A percentile compares a stretch with the other conserved stretches of the same genome.
Evolutionary conservation across 1,140 invertebrate species (phyloP).

Genomic region (Oreohelix idahoensis): DNA sequence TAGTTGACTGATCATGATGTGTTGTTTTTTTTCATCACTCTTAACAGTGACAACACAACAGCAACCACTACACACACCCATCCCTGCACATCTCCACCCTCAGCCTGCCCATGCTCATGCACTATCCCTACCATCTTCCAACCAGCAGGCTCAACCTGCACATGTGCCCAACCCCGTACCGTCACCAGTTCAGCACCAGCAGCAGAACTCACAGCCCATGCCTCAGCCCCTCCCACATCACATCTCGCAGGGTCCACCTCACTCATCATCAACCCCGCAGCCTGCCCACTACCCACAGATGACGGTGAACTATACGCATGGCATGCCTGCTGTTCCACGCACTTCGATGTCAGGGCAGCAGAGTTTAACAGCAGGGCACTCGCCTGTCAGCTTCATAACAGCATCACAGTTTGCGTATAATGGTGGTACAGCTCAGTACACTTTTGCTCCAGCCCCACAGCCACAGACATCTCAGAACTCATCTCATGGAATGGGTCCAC

Average conservation of each 20-base stretch:
- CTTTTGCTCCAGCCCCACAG: slow-evolving; percentile 28
- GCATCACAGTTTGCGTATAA: slow-evolving; percentile 24
- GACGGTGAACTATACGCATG: neutral
- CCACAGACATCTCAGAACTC: slow-evolving; percentile 32
- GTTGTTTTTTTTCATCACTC: too few relatives aligned
- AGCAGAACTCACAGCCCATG: slow-evolving; percentile 12
- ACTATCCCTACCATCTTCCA: neutral
- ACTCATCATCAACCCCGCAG: slow-evolving; percentile 24
- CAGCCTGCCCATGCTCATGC: slow-evolving; percentile 26
- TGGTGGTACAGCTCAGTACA: slow-evolving; percentile 16
- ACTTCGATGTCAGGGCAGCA: slow-evolving; percentile 31
- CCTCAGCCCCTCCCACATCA: slow-evolving; percentile 22
- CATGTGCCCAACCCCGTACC: slow-evolving; percentile 30
- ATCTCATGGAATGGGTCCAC: slow-evolving; percentile 15
- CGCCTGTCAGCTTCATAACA: neutral
- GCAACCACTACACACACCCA: slow-evolving; percentile 15
- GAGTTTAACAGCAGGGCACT: slow-evolving; percentile 12
- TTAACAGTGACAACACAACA: slow-evolving; percentile 24
- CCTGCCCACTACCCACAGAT: slow-evolving; percentile 33
- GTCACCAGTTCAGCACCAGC: slow-evolving; percentile 27
- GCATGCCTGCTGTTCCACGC: neutral
- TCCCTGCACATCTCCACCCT: slow-evolving; percentile 26
- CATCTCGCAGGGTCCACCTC: slow-evolving; percentile 31
- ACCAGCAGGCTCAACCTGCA: slow-evolving; percentile 21
- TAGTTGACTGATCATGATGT: too few relatives aligned